Conservation (phyloP, 2,888 invertebrate genomes). For the Nephrocerus scutellatus region DNA sequence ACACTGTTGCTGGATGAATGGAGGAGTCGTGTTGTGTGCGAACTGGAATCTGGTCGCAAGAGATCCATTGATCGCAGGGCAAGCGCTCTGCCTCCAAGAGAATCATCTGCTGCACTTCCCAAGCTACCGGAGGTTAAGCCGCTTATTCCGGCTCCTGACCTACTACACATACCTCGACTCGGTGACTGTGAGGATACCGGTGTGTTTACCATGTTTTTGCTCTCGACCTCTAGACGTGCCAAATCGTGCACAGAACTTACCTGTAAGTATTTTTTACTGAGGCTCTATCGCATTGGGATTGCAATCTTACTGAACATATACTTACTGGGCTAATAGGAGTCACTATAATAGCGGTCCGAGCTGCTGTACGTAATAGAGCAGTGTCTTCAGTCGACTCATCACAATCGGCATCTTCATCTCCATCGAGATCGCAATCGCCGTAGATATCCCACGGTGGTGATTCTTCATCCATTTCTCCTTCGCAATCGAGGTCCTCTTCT, state of each 20-base stretch:
- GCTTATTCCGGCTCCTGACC: neutral
- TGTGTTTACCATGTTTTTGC: no score
- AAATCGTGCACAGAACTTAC: conserved; percentile 47
- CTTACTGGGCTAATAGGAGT: conserved; percentile 49
- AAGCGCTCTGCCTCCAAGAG: conserved; percentile 17
- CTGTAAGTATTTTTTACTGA: conserved; percentile 27
- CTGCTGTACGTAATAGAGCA: conserved; percentile 51
- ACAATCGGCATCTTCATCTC: conserved; percentile 44
- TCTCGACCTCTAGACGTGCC: conserved; percentile 30
- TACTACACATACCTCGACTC: no score
- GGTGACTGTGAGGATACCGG: no score
- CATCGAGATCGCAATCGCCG: conserved; percentile 47
- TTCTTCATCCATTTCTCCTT: conserved; percentile 46
- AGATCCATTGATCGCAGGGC: conserved; percentile 29
- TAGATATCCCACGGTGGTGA: conserved; percentile 49
- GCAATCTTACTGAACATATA: conserved; percentile 4
- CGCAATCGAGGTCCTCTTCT: conserved; percentile 48
- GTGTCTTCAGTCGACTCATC: conserved; percentile 53
- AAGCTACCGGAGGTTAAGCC: no score
- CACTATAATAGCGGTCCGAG: conserved; percentile 49
- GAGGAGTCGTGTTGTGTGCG: conserved; percentile 23
- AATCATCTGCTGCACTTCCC: no score
- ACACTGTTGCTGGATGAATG: conserved; percentile 22
- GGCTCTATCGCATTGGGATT: neutral
- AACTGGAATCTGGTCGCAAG: conserved; percentile 29